Evolutionary conservation across 2,888 invertebrate genomes (phyloP).

Genomic region (Didymodactylos carnosus): DNA sequence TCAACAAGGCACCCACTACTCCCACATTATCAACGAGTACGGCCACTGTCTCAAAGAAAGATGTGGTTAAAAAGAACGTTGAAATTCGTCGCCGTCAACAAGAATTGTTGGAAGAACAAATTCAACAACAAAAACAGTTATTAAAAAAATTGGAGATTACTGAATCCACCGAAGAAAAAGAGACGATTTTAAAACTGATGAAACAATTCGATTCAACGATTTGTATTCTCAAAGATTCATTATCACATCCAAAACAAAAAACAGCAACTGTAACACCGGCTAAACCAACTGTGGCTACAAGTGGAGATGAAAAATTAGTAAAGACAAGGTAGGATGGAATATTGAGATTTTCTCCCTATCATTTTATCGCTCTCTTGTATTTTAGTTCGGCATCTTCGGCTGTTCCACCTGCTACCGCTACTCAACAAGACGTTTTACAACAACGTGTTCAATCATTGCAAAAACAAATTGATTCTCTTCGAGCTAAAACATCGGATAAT

Average conservation of each 20-base stretch:
- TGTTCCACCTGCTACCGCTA: background rate
- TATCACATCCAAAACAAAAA: background rate
- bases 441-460: background rate
- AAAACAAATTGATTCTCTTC: background rate
- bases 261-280: background rate
- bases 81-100: background rate
- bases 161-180: background rate
- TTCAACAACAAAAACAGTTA: background rate
- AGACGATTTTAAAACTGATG: background rate
- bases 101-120: background rate
- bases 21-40: no score
- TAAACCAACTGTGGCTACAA: no score
- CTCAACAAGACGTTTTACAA: background rate
- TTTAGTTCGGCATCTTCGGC: no score
- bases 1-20: no score
- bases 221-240: background rate
- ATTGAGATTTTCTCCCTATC: no score
- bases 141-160: background rate
- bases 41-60: no score
- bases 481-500: background rate
- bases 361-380: no score
- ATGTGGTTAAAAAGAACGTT: background rate
- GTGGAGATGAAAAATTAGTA: no score
- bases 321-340: no score
- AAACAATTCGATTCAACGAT: background rate